A percentile compares a stretch with the other conserved stretches of the same genome.
These are phyloP conservation scores for Protaetia brevitarsis DNA, from an alignment of 1,140 invertebrate genomes.

Conservation along the genomic window DNA sequence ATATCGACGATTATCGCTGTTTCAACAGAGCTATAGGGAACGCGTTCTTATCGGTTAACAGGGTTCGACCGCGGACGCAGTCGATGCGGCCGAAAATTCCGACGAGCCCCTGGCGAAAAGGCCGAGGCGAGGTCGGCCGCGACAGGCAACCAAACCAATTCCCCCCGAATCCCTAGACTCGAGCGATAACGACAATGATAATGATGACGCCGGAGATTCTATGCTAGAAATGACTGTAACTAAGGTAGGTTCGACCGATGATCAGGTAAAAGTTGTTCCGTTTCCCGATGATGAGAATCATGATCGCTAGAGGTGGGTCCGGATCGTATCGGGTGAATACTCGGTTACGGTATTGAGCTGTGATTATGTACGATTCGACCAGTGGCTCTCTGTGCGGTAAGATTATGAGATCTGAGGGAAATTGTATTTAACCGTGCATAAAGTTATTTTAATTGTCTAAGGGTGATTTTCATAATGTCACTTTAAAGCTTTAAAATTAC, in stretches of 20 bases:
- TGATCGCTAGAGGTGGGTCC: background rate
- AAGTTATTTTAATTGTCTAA: background rate
- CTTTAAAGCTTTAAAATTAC: background rate
- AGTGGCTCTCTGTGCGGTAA: slow-evolving; percentile 9
- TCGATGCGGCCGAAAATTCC: background rate
- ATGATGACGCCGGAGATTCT: background rate
- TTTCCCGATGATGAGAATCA: slow-evolving; percentile 9
- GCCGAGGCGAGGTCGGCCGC: slow-evolving; percentile 36
- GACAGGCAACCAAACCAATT: slow-evolving; percentile 1
- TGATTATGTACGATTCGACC: background rate
- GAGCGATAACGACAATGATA: background rate
- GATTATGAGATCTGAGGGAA: slow-evolving; percentile 25
- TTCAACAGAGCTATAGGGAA: background rate
- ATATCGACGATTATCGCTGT: background rate
- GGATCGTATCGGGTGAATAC: slow-evolving; percentile 2
- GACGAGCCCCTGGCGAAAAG: slow-evolving; percentile 40
- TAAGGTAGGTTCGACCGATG: background rate
- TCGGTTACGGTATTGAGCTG: slow-evolving; percentile 2
- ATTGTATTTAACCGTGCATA: background rate
- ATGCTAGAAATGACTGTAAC: slow-evolving; percentile 11
- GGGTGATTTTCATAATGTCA: background rate
- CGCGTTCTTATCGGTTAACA: background rate
- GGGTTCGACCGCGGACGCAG: background rate
- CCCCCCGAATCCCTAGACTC: background rate
- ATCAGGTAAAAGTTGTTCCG: background rate